Base-by-base conservation (phyloP, 2,888 invertebrate genomes). In the Drosophila mulleri region DNA sequence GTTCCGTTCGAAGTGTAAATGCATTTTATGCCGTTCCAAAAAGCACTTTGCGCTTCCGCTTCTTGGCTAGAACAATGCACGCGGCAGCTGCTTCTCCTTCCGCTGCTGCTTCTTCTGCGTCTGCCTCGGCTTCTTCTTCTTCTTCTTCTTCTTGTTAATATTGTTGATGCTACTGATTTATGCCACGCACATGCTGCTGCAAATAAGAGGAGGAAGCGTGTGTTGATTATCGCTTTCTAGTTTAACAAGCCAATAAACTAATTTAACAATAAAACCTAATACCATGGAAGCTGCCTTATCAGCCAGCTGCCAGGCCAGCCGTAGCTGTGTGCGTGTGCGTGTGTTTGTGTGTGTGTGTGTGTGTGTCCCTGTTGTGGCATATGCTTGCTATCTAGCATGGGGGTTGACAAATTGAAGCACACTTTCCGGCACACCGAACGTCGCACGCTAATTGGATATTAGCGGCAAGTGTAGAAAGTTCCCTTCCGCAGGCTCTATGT, bases 1-100 rank as follows among this genome's bases (percentile, higher is more conserved):
- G 93, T 97, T 98, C 92, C 97, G 96, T 93, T 98, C 98, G 93
- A 98, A 98, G 94, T 98, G 98, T 92, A 98, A 95, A 96, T 98
- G 98, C 98, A 98, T 98, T 93, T 88, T 88, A 80, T 41, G 63
- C 35, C 50, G 69, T 63, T 71, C 41, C 64, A 18, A 62, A 62
- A 60, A 67, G 78, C 60, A 68, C 65, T 53, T 77, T 65, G 47
- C 67, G 72, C 60, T 76, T 80, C 80, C 80, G 75, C 48, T 53
- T 26, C 61, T 63, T 35, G 32, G 66, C 69, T 74, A 58, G 60
- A 67, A 78, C 70, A 78, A 78, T 77, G 62, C 64, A 67, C 20
- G 32, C 37, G 42, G 47, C 45, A 61, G 41, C 35, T 35, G 29
- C 26, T 20, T 12, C n/a, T 60, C 20, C 35, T 26, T 6, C 16